Evolutionary conservation across 2,113 vertebrate genomes (phyloP).

Genomic region (Bubalus kerabau): DNA sequence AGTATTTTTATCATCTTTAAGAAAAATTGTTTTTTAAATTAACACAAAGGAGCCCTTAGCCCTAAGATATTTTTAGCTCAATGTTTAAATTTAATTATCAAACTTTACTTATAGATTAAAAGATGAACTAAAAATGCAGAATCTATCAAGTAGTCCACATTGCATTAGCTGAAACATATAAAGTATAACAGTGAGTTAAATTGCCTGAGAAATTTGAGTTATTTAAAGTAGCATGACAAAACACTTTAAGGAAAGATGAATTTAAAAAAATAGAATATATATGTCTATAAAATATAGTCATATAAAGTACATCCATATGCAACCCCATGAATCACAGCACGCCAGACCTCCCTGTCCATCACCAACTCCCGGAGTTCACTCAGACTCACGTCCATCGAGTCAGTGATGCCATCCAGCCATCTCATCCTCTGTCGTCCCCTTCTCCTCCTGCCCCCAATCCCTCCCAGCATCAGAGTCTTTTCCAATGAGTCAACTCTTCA

Average conservation of each 20-base stretch:
- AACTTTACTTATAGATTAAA: constrained; percentile 10
- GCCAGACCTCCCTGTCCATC: too few relatives aligned
- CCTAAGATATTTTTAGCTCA: not conserved
- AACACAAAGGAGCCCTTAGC: not conserved
- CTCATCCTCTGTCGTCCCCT: too few relatives aligned
- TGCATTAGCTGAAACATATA: not conserved
- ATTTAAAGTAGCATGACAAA: not conserved
- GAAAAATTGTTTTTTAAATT: not conserved
- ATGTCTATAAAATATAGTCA: not conserved
- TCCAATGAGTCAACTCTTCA: too few relatives aligned
- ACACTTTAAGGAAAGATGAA: not conserved
- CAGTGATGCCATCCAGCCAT: too few relatives aligned
- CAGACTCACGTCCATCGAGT: too few relatives aligned
- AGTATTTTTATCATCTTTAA: not conserved
- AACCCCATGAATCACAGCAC: too few relatives aligned
- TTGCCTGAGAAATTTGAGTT: not conserved
- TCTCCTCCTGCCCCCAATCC: too few relatives aligned
- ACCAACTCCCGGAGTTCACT: too few relatives aligned
- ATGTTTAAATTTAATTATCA: not conserved
- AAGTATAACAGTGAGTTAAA: not conserved
- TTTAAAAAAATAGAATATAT: not conserved
- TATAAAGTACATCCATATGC: not conserved
- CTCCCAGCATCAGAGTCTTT: too few relatives aligned
- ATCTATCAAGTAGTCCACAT: not conserved
- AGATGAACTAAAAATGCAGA: not conserved